phyloP scores from a whole-genome alignment of 2,888 invertebrate species.

The Malacosoma neustria region DNA sequence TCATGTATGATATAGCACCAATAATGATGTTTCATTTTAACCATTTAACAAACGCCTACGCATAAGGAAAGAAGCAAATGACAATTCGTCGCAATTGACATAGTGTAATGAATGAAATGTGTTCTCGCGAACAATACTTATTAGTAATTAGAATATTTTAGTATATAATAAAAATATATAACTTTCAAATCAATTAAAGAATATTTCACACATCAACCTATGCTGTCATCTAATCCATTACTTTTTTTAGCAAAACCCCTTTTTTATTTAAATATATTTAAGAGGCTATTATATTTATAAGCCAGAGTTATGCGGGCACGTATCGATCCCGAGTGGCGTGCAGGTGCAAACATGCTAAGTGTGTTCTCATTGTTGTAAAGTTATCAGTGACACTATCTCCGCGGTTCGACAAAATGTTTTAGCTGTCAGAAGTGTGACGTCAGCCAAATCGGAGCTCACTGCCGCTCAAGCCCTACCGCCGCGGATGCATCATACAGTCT shows the following conservation, averaged over 20 bases:
- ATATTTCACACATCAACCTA: no score
- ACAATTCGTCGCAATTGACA: no score
- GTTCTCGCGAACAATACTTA: no score
- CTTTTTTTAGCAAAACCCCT: no score
- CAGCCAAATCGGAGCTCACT: constrained; percentile 47
- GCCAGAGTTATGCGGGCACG: constrained; percentile 43
- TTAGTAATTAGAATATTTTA: no score
- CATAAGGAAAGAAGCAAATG: constrained; percentile 15
- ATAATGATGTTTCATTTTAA: constrained; percentile 71
- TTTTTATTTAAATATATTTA: no score
- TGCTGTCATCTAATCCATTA: no score
- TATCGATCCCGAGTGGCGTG: constrained; percentile 51
- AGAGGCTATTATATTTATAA: constrained; percentile 21
- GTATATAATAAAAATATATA: no score
- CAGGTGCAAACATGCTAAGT: constrained; percentile 75
- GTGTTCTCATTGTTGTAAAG: constrained; percentile 72
- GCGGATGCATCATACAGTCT: constrained; percentile 16
- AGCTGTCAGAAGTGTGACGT: constrained; percentile 72
- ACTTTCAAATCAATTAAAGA: no score
- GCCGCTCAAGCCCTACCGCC: constrained; percentile 13
- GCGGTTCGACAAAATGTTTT: constrained; percentile 71
- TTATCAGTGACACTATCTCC: constrained; percentile 73
- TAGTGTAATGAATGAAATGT: no score
- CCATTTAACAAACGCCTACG: constrained; percentile 53
- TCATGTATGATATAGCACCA: constrained; percentile 66